A percentile compares a stretch with the other conserved stretches of the same genome.
Conservation (phyloP, 2,888 invertebrate genomes). For the Lycia hirtaria region DNA sequence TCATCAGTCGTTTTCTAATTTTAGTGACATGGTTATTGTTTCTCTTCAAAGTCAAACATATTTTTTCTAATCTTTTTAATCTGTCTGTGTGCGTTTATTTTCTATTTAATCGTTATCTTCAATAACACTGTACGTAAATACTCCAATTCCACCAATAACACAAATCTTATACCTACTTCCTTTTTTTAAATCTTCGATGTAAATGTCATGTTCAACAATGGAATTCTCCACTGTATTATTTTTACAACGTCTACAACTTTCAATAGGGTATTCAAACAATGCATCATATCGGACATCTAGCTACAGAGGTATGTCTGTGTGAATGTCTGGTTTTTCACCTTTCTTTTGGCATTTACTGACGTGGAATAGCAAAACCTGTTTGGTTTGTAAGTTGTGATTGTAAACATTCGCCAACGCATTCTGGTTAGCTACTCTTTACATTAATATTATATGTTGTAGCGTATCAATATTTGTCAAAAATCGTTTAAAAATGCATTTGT, state of each 20-base stretch:
- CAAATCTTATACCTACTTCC: conserved; percentile 7
- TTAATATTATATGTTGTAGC: neutral
- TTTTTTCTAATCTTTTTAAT: neutral
- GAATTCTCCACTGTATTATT: conserved; percentile 23
- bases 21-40: too few relatives aligned
- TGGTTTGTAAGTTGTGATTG: conserved; percentile 2
- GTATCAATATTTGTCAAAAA: neutral
- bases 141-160: neutral
- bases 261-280: conserved; percentile 25
- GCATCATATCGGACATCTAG: conserved; percentile 11
- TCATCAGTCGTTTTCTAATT: too few relatives aligned
- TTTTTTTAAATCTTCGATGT: conserved; percentile 6
- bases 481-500: neutral
- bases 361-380: conserved; percentile 29
- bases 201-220: conserved; percentile 10
- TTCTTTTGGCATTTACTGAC: conserved; percentile 28
- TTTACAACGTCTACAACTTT: conserved; percentile 19
- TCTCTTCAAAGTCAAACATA: too few relatives aligned
- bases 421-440: neutral
- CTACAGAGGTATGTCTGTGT: conserved; percentile 16
- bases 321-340: conserved; percentile 29
- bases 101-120: neutral
- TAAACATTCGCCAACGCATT: conserved; percentile 25
- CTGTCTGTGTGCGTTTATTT: neutral
- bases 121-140: neutral